Evolutionary conservation across 2,797 vertebrate species (phyloP), one percentile per base, ranked within the genome.

Genomic region (Bufotes viridis): DNA sequence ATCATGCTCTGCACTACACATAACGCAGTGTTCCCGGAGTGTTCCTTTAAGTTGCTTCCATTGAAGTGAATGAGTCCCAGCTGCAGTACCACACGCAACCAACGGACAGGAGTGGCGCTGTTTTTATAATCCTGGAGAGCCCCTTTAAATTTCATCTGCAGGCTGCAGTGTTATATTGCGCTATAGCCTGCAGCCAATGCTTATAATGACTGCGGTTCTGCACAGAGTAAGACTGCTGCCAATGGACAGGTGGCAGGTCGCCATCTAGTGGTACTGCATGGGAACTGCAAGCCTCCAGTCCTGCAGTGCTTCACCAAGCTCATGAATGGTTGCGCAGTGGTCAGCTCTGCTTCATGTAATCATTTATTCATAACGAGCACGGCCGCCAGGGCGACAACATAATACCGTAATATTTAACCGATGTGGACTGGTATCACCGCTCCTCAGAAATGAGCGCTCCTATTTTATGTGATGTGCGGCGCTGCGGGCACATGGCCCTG

Each of bases 371-470:
- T 22, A 91, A 90, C 1, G 89, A 92, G 88, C 92, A 93, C 82
- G 91, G 91, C 49, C 91, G 90, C 93, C 93, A 90, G 34, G 49
- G 76, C 90, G 57, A 70, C 20, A 82, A 63, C 51, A 76, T 63
- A 83, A 83, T 34, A 90, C 79, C 69, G 85, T 29, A 78, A 20
- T 90, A 14, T 87, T 11, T 20, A 85, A 34, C 4, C 20, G 61
- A 58, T 72, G 69, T 63, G 42, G 58, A 55, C 20, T 7, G 51
- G 57, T 78, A 78, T 24, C 57, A 55, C 26, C 22, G 42, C 74
- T 55, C 24, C 18, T 65, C 26, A 49, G 26, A 63, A 34, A 65
- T 63, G 13, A 55, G 22, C 13, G 20, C 60, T n/a, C 9, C 12
- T 49, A 60, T 51, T 58, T 81, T 49, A 22, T 49, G 10, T 18